A percentile compares a stretch with the other conserved stretches of the same genome.
These are phyloP conservation scores for Shargacucullia verbasci DNA, from an alignment of 2,888 invertebrate genomes.

Conservation along the genomic window DNA sequence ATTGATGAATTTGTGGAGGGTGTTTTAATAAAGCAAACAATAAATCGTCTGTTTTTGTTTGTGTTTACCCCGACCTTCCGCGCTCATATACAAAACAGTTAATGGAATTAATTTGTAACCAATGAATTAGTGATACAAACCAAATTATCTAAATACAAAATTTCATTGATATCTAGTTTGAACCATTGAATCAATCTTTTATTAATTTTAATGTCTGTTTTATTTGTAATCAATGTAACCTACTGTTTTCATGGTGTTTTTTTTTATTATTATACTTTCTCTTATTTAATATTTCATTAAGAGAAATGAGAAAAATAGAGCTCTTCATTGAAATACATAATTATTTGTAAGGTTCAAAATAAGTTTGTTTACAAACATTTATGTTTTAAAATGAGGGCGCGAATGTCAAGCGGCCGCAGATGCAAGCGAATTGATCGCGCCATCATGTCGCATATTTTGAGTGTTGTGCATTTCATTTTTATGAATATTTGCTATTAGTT, in stretches of 20 bases:
- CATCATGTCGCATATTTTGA: slow-evolving; percentile 11
- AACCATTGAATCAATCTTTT: neutral
- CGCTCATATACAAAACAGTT: slow-evolving; percentile 8
- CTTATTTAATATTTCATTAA: no score
- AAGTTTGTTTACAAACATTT: neutral
- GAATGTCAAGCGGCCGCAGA: slow-evolving; percentile 1
- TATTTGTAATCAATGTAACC: no score
- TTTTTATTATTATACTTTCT: no score
- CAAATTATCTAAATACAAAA: no score
- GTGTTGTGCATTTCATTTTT: slow-evolving; percentile 4
- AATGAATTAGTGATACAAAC: no score
- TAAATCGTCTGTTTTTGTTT: slow-evolving; percentile 65
- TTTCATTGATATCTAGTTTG: no score
- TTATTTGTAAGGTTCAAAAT: neutral
- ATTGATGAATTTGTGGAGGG: slow-evolving; percentile 81
- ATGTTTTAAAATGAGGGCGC: slow-evolving; percentile 24
- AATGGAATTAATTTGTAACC: neutral
- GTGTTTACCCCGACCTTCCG: slow-evolving; percentile 25
- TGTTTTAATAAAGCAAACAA: slow-evolving; percentile 87
- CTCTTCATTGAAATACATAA: no score
- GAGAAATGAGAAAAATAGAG: no score
- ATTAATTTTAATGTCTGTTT: neutral
- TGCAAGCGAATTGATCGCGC: slow-evolving; percentile 12
- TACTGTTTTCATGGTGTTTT: no score
- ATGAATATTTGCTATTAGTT: no score